These are phyloP conservation scores for Manduca sexta DNA, from an alignment of 1,140 invertebrate species.

Conservation along the genomic window DNA sequence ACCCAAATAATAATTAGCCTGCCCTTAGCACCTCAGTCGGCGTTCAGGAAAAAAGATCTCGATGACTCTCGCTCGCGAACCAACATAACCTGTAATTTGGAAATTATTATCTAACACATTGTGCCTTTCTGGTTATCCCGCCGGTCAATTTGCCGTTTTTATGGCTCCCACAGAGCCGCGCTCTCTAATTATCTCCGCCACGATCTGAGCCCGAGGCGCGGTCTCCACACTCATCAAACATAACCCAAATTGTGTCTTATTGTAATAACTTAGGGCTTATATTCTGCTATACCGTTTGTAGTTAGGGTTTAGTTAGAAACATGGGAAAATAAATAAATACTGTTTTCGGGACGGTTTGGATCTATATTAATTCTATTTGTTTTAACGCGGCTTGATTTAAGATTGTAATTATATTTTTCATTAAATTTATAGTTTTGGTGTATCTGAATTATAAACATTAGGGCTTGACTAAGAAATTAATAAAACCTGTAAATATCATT, in stretches of 20 bases:
- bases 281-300: conserved; percentile 7
- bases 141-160: conserved; percentile 73
- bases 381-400: conserved; percentile 32
- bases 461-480: not conserved
- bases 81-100: conserved; percentile 70
- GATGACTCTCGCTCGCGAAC: conserved; percentile 60
- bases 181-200: conserved; percentile 69
- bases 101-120: conserved; percentile 74
- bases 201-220: conserved; percentile 57
- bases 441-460: too few relatives aligned
- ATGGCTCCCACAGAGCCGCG: conserved; percentile 68
- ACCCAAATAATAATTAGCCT: conserved; percentile 72
- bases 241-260: conserved; percentile 26
- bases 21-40: conserved; percentile 69
- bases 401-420: not conserved
- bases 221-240: conserved; percentile 14
- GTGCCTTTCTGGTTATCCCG: conserved; percentile 72
- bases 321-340: conserved; percentile 57
- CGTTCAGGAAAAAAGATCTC: conserved; percentile 54
- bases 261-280: conserved; percentile 21
- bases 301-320: conserved; percentile 38
- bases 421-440: too few relatives aligned
- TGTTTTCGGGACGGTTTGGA: conserved; percentile 49
- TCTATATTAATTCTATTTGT: conserved; percentile 65
- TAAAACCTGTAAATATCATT: too few relatives aligned